Percentiles rank a stretch among this genome's conserved stretches.
Evolutionary conservation across 2,888 invertebrate genomes (phyloP).

Genomic region (Heliconius aoede): DNA sequence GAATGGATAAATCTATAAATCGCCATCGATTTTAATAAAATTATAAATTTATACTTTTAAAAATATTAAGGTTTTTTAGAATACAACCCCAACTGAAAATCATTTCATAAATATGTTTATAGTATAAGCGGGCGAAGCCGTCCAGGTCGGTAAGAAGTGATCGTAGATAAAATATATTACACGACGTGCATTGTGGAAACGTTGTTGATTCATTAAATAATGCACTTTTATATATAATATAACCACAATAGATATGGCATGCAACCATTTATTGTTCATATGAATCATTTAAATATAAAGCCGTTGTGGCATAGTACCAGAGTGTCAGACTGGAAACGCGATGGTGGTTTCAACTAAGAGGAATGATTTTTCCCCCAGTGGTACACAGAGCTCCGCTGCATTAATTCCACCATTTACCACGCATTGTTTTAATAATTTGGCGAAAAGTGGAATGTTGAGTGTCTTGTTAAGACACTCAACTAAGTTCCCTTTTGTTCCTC

Average conservation of each 20-base stretch:
- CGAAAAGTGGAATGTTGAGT: background rate
- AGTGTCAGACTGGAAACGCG: background rate
- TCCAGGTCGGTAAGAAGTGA: too few species aligned
- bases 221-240: background rate
- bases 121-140: too few species aligned
- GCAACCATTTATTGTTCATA: background rate
- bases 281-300: background rate
- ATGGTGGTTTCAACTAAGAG: background rate
- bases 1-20: too few species aligned
- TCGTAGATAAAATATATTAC: background rate
- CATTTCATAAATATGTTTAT: too few species aligned
- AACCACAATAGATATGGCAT: background rate
- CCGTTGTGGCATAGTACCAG: too few species aligned
- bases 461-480: background rate
- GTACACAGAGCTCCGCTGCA: background rate
- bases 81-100: too few species aligned
- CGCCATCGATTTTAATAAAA: too few species aligned
- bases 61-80: too few species aligned
- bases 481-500: background rate
- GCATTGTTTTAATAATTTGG: background rate
- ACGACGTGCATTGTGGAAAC: background rate
- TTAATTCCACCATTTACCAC: too few species aligned
- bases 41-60: too few species aligned
- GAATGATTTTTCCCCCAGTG: background rate
- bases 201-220: slow-evolving; percentile 5